Base-by-base conservation (phyloP, 2,797 vertebrate species). In the Megalops cyprinoides region DNA sequence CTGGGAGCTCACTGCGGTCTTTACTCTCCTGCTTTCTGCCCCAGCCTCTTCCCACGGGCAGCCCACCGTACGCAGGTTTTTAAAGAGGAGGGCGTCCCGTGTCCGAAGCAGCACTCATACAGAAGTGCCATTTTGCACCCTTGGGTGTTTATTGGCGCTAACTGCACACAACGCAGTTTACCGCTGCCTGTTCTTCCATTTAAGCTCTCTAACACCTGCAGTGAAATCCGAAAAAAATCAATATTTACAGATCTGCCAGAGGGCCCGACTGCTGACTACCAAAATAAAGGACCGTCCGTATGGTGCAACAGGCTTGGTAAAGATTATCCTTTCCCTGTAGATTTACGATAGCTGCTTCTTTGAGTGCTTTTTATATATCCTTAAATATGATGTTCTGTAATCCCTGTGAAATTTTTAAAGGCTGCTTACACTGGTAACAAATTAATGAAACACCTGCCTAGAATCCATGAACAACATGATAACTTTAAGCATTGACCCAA, bases 171-270 rank as follows among this genome's bases (percentile, higher is more conserved):
- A 53, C 51, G 12, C 51, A 0, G 1, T 15, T 53, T 53, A 12
- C 53, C 12, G 15, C 51, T 53, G 51, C 51, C 18, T 53, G 12
- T 53, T 62, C 12, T 31, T 71, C 39, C 37, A 14, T 53, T 53
- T 53, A 39, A 44, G 39, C 18, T 20, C 67, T 71, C n/a, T 71
- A 71, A 71, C 67, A 71, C 39, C 67, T 44, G 67, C 39, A 25
- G 37, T 44, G 20, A 71, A 71, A 71, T 71, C 67, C 39, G 42
- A 8, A n/a, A n/a, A n/a, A 44, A 44, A 71, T 42, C 37, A 4
- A 71, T 71, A 20, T 71, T 71, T 71, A 71, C 39, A 9, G 37
- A 39, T 44, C 67, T 42, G 23, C 42, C 18, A 23, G 39, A 44
- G 20, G 39, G 18, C 7, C 8, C 39, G 14, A 71, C 37, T 23